phyloP scores from a whole-genome alignment of 2,113 vertebrate species.

The Myrmecophaga tridactyla region DNA sequence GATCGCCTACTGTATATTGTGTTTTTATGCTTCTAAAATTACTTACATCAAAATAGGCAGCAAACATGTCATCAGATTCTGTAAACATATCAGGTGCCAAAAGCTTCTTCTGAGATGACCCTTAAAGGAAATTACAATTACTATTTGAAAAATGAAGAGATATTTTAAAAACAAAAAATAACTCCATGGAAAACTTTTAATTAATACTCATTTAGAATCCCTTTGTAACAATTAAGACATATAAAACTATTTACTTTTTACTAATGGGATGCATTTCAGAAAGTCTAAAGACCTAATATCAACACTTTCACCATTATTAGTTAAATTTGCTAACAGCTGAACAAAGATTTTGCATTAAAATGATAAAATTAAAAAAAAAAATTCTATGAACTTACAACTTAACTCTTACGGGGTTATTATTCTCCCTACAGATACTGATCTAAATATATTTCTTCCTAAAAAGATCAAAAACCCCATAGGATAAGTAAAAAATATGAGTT shows the following conservation, averaged over 20 bases:
- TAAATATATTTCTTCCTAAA: neutral
- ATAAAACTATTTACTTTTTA: neutral
- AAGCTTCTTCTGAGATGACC: constrained; percentile 94
- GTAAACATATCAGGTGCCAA: constrained; percentile 99
- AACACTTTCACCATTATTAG: neutral
- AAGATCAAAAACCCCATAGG: neutral
- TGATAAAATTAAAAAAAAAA: constrained; percentile 1
- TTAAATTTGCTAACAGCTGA: neutral
- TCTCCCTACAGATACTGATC: neutral
- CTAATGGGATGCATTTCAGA: neutral
- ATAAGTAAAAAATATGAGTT: neutral
- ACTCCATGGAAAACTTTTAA: neutral
- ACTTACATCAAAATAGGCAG: constrained; percentile 96
- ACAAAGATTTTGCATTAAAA: constrained; percentile 14
- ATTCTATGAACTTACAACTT: neutral
- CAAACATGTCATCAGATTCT: constrained; percentile 99
- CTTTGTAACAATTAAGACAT: neutral
- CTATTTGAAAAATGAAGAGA: constrained; percentile 51
- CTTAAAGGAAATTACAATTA: constrained; percentile 83
- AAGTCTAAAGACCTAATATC: neutral
- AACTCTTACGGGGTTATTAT: neutral
- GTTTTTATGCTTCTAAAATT: constrained; percentile 60
- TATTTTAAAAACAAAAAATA: neutral
- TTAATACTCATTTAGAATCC: neutral
- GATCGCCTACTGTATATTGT: neutral